Percentiles rank a stretch among this genome's conserved stretches.
phyloP scores from a whole-genome alignment of 2,113 vertebrate species.

The Himantopus leucocephalus region DNA sequence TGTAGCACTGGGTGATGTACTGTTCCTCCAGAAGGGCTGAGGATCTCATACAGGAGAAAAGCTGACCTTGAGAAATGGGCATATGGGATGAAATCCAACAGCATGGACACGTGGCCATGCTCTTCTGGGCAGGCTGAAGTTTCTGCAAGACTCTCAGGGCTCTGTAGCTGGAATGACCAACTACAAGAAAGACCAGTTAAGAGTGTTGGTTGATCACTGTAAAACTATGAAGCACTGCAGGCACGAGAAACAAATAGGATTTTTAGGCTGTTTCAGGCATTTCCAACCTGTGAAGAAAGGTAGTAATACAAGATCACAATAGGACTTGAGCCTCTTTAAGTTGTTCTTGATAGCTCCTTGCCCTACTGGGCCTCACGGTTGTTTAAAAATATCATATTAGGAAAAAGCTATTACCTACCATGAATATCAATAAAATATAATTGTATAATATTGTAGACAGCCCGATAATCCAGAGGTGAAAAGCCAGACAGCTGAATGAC shows the following conservation, averaged over 20 bases:
- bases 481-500: neutral
- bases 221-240: too few relatives aligned
- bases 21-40: neutral
- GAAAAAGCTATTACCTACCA: neutral
- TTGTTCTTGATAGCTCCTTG: neutral
- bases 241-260: neutral
- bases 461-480: neutral
- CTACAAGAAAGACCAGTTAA: neutral
- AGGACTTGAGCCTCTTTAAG: neutral
- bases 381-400: neutral
- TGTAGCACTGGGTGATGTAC: neutral
- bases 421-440: neutral
- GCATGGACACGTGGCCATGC: accelerated
- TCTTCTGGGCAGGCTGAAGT: neutral
- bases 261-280: neutral
- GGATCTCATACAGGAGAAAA: neutral
- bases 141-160: neutral
- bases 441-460: too few relatives aligned
- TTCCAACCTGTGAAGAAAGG: neutral
- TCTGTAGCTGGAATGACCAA: neutral
- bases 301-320: neutral
- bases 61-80: neutral
- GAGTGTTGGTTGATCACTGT: neutral
- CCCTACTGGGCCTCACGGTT: accelerated
- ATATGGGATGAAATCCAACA: neutral